Evolutionary conservation across 2,888 invertebrate species (phyloP).

Genomic region (Lycia hirtaria): DNA sequence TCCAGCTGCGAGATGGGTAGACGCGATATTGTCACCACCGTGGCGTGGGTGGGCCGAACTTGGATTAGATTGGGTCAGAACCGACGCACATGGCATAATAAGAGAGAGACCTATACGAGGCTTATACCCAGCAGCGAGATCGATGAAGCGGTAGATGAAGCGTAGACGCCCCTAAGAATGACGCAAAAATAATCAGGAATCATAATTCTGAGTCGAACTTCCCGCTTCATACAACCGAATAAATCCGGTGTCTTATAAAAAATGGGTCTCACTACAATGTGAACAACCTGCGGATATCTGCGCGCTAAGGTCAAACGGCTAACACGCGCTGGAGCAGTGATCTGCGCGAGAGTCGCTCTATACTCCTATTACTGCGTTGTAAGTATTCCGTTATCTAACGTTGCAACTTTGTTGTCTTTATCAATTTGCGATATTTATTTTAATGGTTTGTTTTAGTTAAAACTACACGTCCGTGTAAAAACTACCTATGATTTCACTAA

Average conservation of each 20-base stretch:
- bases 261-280: conserved; percentile 41
- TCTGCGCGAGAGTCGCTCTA: background rate
- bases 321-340: conserved; percentile 25
- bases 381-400: background rate
- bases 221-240: conserved; percentile 1
- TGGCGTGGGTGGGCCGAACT: no score
- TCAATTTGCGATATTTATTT: background rate
- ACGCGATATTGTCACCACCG: no score
- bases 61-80: no score
- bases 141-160: no score
- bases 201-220: background rate
- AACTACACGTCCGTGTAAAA: no score
- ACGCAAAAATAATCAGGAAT: background rate
- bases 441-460: no score
- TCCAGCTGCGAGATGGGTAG: no score
- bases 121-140: no score
- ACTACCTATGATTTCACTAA: no score
- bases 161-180: background rate
- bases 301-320: conserved; percentile 17
- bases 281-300: conserved; percentile 34
- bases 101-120: no score
- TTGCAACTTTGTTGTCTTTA: background rate
- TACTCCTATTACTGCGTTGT: background rate
- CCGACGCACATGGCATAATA: no score
- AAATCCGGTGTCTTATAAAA: conserved; percentile 20